A percentile compares a stretch with the other conserved stretches of the same genome.
phyloP scores from a whole-genome alignment of 2,797 vertebrate genomes.

The Malacoraja senta region DNA sequence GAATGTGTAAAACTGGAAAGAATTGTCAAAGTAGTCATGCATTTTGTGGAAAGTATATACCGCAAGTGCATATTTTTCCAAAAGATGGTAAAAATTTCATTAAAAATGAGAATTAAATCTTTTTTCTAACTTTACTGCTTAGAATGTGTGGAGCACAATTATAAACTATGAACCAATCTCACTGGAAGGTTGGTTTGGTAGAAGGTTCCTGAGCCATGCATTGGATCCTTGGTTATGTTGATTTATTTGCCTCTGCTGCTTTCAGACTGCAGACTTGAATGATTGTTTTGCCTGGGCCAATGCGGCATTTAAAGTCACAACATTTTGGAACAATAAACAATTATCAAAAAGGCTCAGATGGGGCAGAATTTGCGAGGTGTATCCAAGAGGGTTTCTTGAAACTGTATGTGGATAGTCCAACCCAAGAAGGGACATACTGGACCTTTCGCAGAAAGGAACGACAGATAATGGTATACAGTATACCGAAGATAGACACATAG shows the following conservation, averaged over 20 bases:
- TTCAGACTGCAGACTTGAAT: background rate
- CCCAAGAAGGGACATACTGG: no score
- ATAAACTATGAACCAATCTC: background rate
- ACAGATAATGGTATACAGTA: no score
- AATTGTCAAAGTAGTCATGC: no score
- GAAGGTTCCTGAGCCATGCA: background rate
- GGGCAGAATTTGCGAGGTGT: no score
- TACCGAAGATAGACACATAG: no score
- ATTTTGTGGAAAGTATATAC: background rate
- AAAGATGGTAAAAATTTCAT: background rate
- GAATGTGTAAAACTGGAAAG: no score
- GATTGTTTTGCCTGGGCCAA: background rate
- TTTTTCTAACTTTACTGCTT: background rate
- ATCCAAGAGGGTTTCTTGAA: no score
- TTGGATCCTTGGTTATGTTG: background rate
- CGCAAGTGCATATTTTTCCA: background rate
- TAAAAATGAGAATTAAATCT: background rate
- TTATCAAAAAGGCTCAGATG: no score
- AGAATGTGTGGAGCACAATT: background rate
- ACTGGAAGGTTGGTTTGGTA: background rate
- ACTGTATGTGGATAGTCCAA: no score
- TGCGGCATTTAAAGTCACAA: background rate
- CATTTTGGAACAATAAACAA: background rate
- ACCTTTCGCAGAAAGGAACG: no score
- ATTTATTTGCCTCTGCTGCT: background rate